Evolutionary conservation across 2,113 vertebrate species (phyloP), one percentile per base, ranked within the genome.

Genomic region (Daubentonia madagascariensis): DNA sequence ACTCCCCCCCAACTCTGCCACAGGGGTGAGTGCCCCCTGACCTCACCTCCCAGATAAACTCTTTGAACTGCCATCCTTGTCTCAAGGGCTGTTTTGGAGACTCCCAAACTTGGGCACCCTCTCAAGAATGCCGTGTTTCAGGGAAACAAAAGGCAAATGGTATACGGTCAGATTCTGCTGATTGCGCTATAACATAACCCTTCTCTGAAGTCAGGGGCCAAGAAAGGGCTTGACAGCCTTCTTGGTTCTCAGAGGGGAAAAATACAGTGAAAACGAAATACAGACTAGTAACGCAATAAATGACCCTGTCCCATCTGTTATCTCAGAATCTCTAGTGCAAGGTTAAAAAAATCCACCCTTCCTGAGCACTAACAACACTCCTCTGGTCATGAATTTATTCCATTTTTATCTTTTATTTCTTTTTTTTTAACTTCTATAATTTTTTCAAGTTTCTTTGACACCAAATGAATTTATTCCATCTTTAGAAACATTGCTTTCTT

Each of bases 401-500:
- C 40, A 70, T 52, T 75, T 96, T 79, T 68, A 14, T 57, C 54
- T 57, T 57, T 57, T 57, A 57, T 20, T 57, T 57, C 54, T 57
- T 57, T 57, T 57, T 57, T 57, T 57, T 57, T 18, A 57, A 57
- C 5, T 57, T 50, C 20, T 57, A 18, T 54, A 57, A 57, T 57
- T 57, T 57, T 57, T 57, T 57, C 52, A 57, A 57, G 54, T 20
- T 20, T 57, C 17, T 57, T 57, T 20, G 54, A 57, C 18, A 57
- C 54, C 54, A 57, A 57, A 37, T 1, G 13, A 6, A 37, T 92
- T 90, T 61, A 70, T 63, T 70, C 54, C 48, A 70, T 52, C 85
- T 96, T 79, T 68, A 14, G 96, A 92, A 85, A 96, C 8, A 28
- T 67, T 25, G 13, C 70, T 91, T 85, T 76, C 65, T 78, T 48